phyloP scores from a whole-genome alignment of 2,888 invertebrate species.

The Callyntrura guangdongensis region DNA sequence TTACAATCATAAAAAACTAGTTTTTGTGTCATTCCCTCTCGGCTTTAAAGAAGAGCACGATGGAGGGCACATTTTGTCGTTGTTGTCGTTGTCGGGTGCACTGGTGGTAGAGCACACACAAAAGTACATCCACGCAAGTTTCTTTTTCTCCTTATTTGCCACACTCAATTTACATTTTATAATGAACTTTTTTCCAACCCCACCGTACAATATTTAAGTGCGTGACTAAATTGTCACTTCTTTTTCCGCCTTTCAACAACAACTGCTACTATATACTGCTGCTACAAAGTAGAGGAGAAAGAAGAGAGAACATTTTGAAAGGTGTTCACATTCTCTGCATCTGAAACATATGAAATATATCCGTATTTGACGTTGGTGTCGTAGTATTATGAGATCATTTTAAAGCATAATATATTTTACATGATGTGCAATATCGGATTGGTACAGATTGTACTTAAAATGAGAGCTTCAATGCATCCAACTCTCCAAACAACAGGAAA shows the following conservation, averaged over 20 bases:
- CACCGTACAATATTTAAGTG: slow-evolving; percentile 46
- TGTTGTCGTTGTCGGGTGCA: neutral
- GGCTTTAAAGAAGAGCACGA: neutral
- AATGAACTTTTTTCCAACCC: slow-evolving; percentile 78
- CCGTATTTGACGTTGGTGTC: too few relatives aligned
- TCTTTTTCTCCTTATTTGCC: neutral
- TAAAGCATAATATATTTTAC: neutral
- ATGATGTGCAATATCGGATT: neutral
- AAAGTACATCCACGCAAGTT: too few relatives aligned
- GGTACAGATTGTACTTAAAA: neutral
- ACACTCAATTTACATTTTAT: slow-evolving; percentile 81
- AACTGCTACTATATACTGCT: slow-evolving; percentile 70
- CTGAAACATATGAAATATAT: neutral
- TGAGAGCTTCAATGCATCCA: neutral
- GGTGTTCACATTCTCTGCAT: slow-evolving; percentile 11
- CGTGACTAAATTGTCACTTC: slow-evolving; percentile 71
- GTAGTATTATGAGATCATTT: too few relatives aligned
- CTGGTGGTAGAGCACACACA: slow-evolving; percentile 26
- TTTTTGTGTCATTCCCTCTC: slow-evolving; percentile 41
- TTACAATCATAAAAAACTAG: slow-evolving; percentile 64
- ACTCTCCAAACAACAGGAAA: neutral
- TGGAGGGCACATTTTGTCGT: slow-evolving; percentile 49
- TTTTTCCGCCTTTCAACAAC: slow-evolving; percentile 72
- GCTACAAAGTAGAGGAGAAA: neutral
- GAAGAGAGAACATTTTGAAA: slow-evolving; percentile 33